These are phyloP conservation scores for Seira musarum DNA, from an alignment of 2,888 invertebrate genomes.

Conservation along the genomic window DNA sequence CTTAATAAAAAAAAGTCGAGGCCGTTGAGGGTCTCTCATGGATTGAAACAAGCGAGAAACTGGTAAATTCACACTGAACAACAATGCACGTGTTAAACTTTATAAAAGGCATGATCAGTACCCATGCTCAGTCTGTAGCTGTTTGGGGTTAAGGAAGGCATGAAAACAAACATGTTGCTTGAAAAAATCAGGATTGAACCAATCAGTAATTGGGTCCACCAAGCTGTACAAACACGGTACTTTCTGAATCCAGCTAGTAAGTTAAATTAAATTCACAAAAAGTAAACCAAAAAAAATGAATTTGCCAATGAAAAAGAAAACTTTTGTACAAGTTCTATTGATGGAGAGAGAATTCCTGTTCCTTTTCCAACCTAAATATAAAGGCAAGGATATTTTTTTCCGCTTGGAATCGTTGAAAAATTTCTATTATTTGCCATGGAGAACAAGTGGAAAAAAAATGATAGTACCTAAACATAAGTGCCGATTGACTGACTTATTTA, in stretches of 20 bases:
- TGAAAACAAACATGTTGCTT: not conserved
- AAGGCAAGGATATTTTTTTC: not conserved
- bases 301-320: not conserved
- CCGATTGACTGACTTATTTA: not conserved
- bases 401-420: not conserved
- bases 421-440: not conserved
- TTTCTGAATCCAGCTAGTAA: too few species aligned
- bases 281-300: too few species aligned
- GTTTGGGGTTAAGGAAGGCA: not conserved
- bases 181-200: too few species aligned
- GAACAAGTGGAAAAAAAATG: not conserved
- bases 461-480: not conserved
- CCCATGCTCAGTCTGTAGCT: not conserved
- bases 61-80: too few species aligned
- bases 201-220: too few species aligned
- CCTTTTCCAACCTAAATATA: not conserved
- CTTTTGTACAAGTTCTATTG: too few species aligned
- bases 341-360: not conserved
- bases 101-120: not conserved
- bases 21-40: not conserved
- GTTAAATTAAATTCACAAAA: not conserved
- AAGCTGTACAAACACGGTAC: too few species aligned
- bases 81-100: not conserved
- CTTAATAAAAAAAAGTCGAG: not conserved
- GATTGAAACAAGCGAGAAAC: not conserved